Base-by-base conservation (phyloP, 2,797 vertebrate species). In the Lacerta bilineata region DNA sequence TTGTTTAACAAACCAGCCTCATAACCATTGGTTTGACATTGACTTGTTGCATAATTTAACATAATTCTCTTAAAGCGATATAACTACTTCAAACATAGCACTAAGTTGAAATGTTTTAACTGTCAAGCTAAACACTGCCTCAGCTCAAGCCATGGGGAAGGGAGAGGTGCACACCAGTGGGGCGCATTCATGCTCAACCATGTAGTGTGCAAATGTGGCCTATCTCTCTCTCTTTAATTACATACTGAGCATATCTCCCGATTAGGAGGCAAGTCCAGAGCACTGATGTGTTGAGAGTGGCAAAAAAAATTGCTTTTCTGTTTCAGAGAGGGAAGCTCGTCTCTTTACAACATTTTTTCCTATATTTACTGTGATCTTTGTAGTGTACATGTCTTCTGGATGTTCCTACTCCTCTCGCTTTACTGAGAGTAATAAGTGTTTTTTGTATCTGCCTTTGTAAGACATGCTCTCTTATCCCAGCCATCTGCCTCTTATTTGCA, bases 351-450 rank as follows among this genome's bases (percentile, higher is more conserved):
- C 33, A 75, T 6, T 61, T 83, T 29, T 27, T 59, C 46, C 9
- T 25, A 50, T 86, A 92, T 90, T 91, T 89, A 5, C 15, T 79
- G 4, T 88, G 80, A 1, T 61, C 55, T 64, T 1, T 89, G 23
- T 66, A 84, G 15, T 1, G 33, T 15, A 71, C 84, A 88, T 77
- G 3, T 36, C 68, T 84, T 2, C 80, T 55, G 39, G 20, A 25
- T 59, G 25, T 89, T 43, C 90, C 89, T 8, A 46, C 87, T 64
- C 2, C 20, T 15, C 4, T 18, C 11, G 20, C 10, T 18, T 82
- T 87, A 43, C 36, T 75, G 85, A 33, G 87, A 79, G 46, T 33
- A 84, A 87, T 89, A 23, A 83, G 17, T 3, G 3, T 50, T 4
- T 20, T 3, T 76, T 69, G 17, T 61, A 84, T 87, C 41, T 43